Evolutionary conservation across 2,797 vertebrate genomes (phyloP).

Genomic region (Protosalanx chinensis): DNA sequence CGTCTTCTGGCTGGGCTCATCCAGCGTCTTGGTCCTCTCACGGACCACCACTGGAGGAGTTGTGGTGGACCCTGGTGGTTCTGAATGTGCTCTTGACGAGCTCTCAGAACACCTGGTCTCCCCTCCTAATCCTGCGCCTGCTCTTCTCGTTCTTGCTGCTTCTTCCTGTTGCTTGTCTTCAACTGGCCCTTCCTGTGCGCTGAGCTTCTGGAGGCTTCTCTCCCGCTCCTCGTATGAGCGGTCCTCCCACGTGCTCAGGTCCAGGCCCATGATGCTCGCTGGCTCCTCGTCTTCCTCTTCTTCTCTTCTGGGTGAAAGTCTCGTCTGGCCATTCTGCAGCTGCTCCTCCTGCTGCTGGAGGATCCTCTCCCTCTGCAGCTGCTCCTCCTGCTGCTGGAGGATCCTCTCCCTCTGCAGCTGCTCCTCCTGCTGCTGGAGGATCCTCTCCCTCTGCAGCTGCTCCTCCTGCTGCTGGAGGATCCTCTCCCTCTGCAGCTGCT

Average conservation of each 20-base stretch:
- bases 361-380: constrained; percentile 60
- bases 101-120: constrained; percentile 41
- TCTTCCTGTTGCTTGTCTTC: constrained; percentile 28
- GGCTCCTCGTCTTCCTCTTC: constrained; percentile 55
- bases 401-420: constrained; percentile 62
- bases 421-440: constrained; percentile 58
- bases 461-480: constrained; percentile 58
- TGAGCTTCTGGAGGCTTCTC: constrained; percentile 66
- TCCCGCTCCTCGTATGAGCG: constrained; percentile 74
- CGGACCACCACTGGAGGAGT: constrained; percentile 63
- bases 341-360: constrained; percentile 52
- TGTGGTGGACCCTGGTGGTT: constrained; percentile 13
- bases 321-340: constrained; percentile 70
- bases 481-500: constrained; percentile 68
- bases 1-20: constrained; percentile 85
- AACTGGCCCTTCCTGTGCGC: constrained; percentile 25
- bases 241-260: constrained; percentile 86
- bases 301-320: constrained; percentile 41
- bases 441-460: constrained; percentile 61
- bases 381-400: constrained; percentile 60
- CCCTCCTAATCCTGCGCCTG: constrained; percentile 5
- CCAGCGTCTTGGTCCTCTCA: constrained; percentile 71
- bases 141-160: constrained; percentile 15
- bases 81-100: constrained; percentile 46
- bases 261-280: constrained; percentile 76